phyloP scores from a whole-genome alignment of 1,140 invertebrate species.

The Sarcophaga peregrina region DNA sequence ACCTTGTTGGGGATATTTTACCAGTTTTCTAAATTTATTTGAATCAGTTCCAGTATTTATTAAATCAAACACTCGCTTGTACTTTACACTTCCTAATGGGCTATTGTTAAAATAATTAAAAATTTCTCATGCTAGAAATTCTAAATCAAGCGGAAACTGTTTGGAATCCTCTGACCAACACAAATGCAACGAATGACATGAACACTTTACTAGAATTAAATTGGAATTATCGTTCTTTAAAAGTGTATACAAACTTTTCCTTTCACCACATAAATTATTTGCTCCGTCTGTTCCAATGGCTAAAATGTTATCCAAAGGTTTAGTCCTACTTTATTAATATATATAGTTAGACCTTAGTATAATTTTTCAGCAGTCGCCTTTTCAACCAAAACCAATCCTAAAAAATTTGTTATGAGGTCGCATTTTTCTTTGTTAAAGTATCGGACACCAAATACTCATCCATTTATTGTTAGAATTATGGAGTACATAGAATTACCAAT shows the following conservation, averaged over 20 bases:
- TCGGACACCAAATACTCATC: not conserved
- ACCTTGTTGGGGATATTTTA: not conserved
- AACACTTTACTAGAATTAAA: not conserved
- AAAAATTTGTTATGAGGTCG: not conserved
- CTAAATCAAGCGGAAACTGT: no score
- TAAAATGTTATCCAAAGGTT: not conserved
- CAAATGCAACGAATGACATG: not conserved
- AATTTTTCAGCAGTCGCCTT: not conserved
- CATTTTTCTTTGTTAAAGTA: not conserved
- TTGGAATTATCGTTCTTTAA: not conserved
- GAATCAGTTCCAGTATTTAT: not conserved
- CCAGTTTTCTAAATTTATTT: not conserved
- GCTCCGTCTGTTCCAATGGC: not conserved
- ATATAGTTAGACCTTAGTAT: not conserved
- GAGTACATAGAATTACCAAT: not conserved
- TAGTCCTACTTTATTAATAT: not conserved
- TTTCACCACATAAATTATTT: not conserved
- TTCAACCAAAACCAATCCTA: not conserved
- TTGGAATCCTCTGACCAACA: not conserved
- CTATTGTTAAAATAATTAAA: slow-evolving; percentile 10
- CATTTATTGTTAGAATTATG: not conserved
- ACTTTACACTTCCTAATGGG: not conserved
- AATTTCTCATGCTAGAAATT: not conserved
- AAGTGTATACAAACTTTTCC: not conserved
- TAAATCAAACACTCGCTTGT: not conserved